Conservation (phyloP, 2,797 vertebrate species). For the Acropternis orthonyx region DNA sequence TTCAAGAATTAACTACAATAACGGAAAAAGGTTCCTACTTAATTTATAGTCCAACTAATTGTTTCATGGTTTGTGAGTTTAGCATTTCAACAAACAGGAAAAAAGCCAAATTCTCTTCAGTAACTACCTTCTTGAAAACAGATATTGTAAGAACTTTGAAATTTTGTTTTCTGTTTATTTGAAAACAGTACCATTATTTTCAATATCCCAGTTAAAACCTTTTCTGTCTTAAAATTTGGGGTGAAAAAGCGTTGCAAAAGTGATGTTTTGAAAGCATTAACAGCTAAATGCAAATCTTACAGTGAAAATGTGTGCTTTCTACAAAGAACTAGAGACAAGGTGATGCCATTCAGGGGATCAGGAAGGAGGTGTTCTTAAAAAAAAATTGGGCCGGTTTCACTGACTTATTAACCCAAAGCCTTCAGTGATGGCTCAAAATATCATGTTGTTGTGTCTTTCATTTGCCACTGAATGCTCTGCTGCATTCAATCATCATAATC, state of each 20-base stretch:
- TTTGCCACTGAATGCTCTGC: background rate
- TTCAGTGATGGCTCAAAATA: background rate
- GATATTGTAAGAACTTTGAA: background rate
- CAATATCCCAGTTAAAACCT: background rate
- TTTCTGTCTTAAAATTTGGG: background rate
- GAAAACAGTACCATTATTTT: background rate
- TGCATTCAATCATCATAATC: background rate
- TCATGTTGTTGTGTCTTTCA: background rate
- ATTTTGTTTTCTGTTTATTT: background rate
- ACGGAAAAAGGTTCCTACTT: constrained; percentile 31
- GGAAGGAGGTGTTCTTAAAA: background rate
- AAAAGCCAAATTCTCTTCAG: constrained; percentile 37
- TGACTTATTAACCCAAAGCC: background rate
- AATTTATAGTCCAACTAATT: constrained; percentile 54
- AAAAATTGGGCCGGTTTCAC: background rate
- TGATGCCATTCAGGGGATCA: background rate
- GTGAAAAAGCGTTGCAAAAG: background rate
- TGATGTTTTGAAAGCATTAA: background rate
- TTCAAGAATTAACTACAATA: constrained; percentile 46
- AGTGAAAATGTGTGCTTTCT: background rate
- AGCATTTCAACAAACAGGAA: constrained; percentile 41
- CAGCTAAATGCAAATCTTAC: background rate
- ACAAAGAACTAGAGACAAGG: background rate
- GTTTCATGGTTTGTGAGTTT: constrained; percentile 42
- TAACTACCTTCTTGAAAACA: constrained; percentile 22